Base-by-base conservation (phyloP, 2,888 invertebrate species). In the Hartigia nigra region DNA sequence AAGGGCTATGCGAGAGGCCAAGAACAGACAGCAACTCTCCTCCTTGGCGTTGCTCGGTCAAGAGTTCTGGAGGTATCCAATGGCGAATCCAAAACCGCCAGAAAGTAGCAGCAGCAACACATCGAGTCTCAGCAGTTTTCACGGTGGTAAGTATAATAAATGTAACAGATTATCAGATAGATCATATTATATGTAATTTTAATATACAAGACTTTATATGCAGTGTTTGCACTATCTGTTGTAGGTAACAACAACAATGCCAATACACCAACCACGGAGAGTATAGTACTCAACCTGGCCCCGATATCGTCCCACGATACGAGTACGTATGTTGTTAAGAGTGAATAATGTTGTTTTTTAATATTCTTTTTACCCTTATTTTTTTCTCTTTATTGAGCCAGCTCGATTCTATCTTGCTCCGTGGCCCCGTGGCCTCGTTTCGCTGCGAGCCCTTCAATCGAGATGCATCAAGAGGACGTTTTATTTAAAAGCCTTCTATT, bases 41-140 rank as follows among this genome's bases (percentile, higher is more conserved):
- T 98, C 98, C 1, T 92, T 98, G 77, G 98, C 98, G 12, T 93
- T 98, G 82, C 93, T 99, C 76, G 98, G 98, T 39, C 97, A 97
- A 91, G 96, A 96, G 91, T 96, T 96, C 91, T 96, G 96, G 96
- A 91, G 93, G 87, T 96, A 96, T 91, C 96, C 96, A 23, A 95
- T 96, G 95, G 95, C 95, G 12, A 95, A 95, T 90, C 95, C 95
- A 4, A 94, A 95, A 87, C 94, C 93, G 82, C 91, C 92, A 81
- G 85, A 90, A 78, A 92, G 92, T 88, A 91, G 91, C 86, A 91
- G 91, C 85, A 91, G 92, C 85, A 92, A 92, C 84, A 95, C 94
- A 83, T 95, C 95, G 89, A 96, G 96, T 92, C 94, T 96, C 87
- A 95, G 95, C 91, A 95, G 95, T 88, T 95, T 96, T 91, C 90